phyloP scores from a whole-genome alignment of 2,888 invertebrate species.

The Tubulanus polymorphus region DNA sequence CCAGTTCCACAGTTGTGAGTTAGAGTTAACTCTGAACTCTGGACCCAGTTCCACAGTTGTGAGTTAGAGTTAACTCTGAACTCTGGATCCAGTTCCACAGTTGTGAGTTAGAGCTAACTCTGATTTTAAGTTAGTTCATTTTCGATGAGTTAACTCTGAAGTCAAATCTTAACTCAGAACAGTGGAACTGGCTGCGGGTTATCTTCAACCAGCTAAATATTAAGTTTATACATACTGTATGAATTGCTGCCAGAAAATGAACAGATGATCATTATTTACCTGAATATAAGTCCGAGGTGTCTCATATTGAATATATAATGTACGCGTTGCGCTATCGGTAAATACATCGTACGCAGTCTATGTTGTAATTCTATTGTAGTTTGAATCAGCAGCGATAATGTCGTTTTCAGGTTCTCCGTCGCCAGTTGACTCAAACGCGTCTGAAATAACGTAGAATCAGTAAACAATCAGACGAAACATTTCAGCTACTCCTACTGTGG shows the following conservation, averaged over 20 bases:
- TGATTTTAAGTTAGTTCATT: too few species aligned
- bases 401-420: slow-evolving; percentile 33
- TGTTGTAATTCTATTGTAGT: slow-evolving; percentile 49
- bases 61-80: too few species aligned
- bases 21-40: too few species aligned
- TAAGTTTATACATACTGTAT: neutral
- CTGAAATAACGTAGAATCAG: too few species aligned
- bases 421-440: too few species aligned
- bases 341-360: slow-evolving; percentile 44
- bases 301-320: slow-evolving; percentile 51
- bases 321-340: slow-evolving; percentile 46
- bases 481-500: too few species aligned
- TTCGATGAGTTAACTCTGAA: too few species aligned
- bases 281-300: slow-evolving; percentile 46
- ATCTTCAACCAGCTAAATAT: neutral
- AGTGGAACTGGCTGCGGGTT: neutral
- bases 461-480: too few species aligned
- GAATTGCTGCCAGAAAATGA: neutral
- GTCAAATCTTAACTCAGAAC: neutral
- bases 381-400: slow-evolving; percentile 37
- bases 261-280: slow-evolving; percentile 24
- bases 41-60: too few species aligned
- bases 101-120: too few species aligned
- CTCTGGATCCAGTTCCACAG: too few species aligned
- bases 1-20: too few species aligned